These are phyloP conservation scores for Heliocidaris tuberculata DNA, from an alignment of 35 echinoderm and acorn worm genomes.

Conservation along the genomic window DNA sequence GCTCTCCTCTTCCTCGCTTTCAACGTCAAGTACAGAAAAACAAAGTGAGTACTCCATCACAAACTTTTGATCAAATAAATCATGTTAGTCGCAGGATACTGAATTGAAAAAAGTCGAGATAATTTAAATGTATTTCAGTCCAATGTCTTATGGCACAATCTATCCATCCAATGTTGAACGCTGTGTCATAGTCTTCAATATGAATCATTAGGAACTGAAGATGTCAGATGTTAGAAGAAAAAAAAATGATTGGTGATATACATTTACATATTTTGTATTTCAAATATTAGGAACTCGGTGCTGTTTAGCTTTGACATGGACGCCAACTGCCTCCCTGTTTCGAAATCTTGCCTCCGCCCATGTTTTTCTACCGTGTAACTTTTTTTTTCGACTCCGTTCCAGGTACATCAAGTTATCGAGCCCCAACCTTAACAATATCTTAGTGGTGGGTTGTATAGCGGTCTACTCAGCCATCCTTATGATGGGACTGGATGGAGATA, in stretches of 20 bases:
- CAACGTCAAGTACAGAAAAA: conserved; percentile 90
- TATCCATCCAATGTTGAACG: no score
- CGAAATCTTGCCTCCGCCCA: no score
- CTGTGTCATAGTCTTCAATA: no score
- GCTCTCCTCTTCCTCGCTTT: conserved; percentile 84
- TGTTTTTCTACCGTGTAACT: background rate
- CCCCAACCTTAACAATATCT: conserved; percentile 91
- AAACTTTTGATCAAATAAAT: no score
- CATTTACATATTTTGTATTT: no score
- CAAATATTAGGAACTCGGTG: no score
- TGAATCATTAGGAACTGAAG: no score
- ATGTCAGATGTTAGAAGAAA: no score
- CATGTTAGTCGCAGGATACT: background rate
- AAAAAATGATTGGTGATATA: no score
- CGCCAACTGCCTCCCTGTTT: no score
- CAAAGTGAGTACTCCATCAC: conserved; percentile 70
- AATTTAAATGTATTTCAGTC: background rate
- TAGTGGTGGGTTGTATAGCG: conserved; percentile 85
- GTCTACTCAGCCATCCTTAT: conserved; percentile 86
- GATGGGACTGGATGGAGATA: conserved; percentile 76
- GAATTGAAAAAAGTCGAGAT: background rate
- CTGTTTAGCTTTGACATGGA: no score
- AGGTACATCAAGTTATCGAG: conserved; percentile 99
- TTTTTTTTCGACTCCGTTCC: background rate
- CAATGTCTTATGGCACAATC: no score